phyloP scores from a whole-genome alignment of 2,888 invertebrate species.

The Metopia argyrocephala region DNA sequence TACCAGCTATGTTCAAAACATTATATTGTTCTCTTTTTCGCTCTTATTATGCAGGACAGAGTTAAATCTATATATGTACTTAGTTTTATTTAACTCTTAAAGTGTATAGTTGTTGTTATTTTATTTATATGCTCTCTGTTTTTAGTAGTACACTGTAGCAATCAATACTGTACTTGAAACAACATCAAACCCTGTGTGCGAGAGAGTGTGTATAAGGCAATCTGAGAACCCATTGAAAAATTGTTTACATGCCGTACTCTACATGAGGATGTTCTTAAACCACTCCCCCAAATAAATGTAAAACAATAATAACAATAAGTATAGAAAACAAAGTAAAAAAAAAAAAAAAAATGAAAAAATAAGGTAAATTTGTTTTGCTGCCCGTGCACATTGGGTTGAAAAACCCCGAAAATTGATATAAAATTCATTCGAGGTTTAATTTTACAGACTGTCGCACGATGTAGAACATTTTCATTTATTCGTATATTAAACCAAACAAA shows the following conservation, averaged over 20 bases:
- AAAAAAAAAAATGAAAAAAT: slow-evolving; percentile 23
- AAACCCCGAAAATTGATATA: too few species aligned
- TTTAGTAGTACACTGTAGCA: too few species aligned
- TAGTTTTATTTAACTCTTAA: slow-evolving; percentile 38
- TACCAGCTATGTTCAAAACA: background rate
- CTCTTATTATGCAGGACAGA: background rate
- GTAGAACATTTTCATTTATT: too few species aligned
- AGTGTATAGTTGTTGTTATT: background rate
- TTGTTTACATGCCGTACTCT: background rate
- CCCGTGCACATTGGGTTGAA: background rate
- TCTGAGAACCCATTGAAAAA: too few species aligned
- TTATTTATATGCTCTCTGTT: background rate
- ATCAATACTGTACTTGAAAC: too few species aligned
- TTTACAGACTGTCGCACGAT: too few species aligned
- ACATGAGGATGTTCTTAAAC: slow-evolving; percentile 58
- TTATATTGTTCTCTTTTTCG: background rate
- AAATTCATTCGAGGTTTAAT: too few species aligned
- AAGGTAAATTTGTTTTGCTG: background rate
- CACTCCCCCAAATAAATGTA: slow-evolving; percentile 58
- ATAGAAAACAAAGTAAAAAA: background rate
- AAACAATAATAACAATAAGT: background rate
- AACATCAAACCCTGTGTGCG: too few species aligned
- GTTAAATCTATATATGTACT: slow-evolving; percentile 7
- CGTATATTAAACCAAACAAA: too few species aligned
- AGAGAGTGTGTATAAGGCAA: too few species aligned